Conservation (phyloP, 2,888 invertebrate species). For the Boloria selene region DNA sequence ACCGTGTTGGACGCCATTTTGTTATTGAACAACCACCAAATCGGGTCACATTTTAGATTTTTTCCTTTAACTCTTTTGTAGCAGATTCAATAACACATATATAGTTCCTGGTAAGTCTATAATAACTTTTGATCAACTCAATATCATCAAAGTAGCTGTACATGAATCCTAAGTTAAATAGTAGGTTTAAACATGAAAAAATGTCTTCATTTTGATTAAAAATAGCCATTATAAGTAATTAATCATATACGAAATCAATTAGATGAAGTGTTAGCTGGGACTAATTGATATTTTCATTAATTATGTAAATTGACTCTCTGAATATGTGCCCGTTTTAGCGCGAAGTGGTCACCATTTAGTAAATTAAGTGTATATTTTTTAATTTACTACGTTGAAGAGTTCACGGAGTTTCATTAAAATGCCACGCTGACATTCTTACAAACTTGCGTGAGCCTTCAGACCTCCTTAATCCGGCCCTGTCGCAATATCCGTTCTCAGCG, state of each 20-base stretch:
- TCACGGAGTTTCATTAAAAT: too few species aligned
- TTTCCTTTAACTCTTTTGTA: background rate
- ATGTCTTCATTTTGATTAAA: background rate
- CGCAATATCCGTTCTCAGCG: too few species aligned
- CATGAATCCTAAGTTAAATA: background rate
- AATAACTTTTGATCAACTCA: background rate
- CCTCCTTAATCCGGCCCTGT: too few species aligned
- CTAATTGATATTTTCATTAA: constrained; percentile 8
- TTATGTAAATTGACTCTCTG: constrained; percentile 13
- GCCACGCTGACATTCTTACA: too few species aligned
- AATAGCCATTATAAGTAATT: background rate
- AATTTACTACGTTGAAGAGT: too few species aligned
- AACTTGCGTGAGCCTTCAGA: too few species aligned
- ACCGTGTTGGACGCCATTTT: constrained; percentile 67
- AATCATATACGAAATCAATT: constrained; percentile 5
- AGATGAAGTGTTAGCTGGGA: constrained; percentile 8
- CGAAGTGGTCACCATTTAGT: background rate
- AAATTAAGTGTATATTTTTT: background rate
- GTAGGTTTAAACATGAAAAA: background rate
- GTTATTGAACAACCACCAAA: constrained; percentile 18
- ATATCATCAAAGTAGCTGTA: constrained; percentile 3
- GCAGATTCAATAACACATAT: too few species aligned
- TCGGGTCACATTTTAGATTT: constrained; percentile 21
- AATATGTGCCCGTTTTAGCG: background rate
- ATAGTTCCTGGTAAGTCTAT: too few species aligned